Evolutionary conservation across 2,113 vertebrate species (phyloP).

Genomic region (Manacus vitellinus): DNA sequence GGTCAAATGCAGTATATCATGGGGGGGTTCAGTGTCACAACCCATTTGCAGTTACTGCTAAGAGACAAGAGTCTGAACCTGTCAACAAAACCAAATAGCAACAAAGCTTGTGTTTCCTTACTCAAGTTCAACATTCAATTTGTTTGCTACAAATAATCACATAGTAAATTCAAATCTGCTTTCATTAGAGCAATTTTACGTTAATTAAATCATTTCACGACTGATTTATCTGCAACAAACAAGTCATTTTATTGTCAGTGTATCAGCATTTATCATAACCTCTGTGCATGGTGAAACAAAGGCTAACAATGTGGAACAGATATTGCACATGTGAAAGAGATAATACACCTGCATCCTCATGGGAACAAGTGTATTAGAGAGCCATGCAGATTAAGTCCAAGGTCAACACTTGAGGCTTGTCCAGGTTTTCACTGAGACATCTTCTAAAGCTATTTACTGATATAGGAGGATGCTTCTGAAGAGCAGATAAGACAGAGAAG

Average conservation of each 20-base stretch:
- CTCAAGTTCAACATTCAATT: neutral
- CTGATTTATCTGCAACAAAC: slow-evolving; percentile 44
- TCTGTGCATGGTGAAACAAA: neutral
- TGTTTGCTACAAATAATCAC: slow-evolving; percentile 34
- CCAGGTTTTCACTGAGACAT: neutral
- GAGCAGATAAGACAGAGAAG: neutral
- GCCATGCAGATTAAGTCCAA: neutral
- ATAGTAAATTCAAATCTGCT: slow-evolving; percentile 36
- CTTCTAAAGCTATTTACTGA: neutral
- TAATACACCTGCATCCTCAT: neutral
- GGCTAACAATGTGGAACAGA: neutral
- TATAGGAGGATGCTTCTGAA: neutral
- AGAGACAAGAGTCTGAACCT: neutral
- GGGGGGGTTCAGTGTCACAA: neutral
- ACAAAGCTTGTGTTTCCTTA: neutral
- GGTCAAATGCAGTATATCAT: neutral
- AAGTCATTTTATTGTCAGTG: slow-evolving; percentile 14
- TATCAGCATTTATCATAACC: neutral
- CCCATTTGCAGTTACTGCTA: neutral
- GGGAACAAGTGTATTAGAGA: neutral
- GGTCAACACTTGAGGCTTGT: neutral
- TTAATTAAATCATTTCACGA: slow-evolving; percentile 50
- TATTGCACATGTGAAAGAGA: neutral
- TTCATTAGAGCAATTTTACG: slow-evolving; percentile 29
- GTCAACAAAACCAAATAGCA: neutral